A percentile compares a stretch with the other conserved stretches of the same genome.
Evolutionary conservation across 2,113 vertebrate species (phyloP).

Genomic region (Siniperca chuatsi): DNA sequence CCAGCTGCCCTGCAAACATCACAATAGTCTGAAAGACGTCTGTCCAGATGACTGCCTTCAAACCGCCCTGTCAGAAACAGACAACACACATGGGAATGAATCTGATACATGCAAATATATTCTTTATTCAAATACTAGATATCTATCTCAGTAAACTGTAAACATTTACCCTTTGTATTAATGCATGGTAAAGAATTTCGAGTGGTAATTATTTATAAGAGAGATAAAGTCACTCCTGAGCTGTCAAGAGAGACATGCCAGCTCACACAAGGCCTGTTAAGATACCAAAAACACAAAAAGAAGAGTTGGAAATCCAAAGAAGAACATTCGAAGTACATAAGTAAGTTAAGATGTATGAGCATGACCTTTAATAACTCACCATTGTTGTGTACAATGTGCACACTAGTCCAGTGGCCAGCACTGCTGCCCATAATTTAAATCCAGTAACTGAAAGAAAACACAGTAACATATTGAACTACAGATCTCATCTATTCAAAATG

Average conservation of each 20-base stretch:
- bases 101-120: background rate
- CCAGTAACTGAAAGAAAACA: conserved; percentile 88
- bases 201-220: background rate
- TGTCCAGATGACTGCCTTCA: conserved; percentile 93
- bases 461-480: background rate
- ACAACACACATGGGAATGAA: background rate
- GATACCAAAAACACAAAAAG: background rate
- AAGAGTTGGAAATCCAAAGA: background rate
- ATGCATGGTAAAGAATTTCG: too few species aligned
- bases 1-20: conserved; percentile 90
- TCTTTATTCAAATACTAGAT: background rate
- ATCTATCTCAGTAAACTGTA: background rate
- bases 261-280: background rate
- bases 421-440: conserved; percentile 91
- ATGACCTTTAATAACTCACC: conserved; percentile 79
- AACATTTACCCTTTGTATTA: background rate
- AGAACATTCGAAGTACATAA: background rate
- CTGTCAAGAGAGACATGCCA: background rate
- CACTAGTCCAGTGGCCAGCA: conserved; percentile 91
- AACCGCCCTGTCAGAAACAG: conserved; percentile 84
- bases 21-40: conserved; percentile 91
- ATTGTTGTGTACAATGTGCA: conserved; percentile 92
- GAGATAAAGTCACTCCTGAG: background rate
- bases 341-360: background rate
- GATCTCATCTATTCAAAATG: background rate